Base-by-base conservation (phyloP, 2,888 invertebrate genomes). In the Cephus nigrinus region DNA sequence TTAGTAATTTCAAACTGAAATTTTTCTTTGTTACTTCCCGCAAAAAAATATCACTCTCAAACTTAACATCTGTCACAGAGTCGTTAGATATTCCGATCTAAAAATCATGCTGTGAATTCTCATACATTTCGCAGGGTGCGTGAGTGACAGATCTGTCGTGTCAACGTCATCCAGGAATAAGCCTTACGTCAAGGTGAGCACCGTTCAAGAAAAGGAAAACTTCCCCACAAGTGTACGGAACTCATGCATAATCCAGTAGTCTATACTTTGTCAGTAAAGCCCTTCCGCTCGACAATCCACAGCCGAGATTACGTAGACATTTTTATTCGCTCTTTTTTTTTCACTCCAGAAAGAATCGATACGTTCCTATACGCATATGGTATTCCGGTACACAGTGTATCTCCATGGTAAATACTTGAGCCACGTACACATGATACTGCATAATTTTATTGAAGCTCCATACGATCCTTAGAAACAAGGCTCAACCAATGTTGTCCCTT, bases 161-260 rank as follows among this genome's bases (percentile, higher is more conserved):
- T 72, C 40, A 36, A 55, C 55, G 31, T 68, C 33, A 72, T 35
- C 68, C 55, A 55, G 23, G 9, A 55, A 55, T 23, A 15, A 55
- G 23, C 55, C 55, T 15, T 55, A 55, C 55, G 55, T 55, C 55
- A 55, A 55, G 55, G 9, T 23, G 23, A 55, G 55, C 55, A 55
- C 55, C 23, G 23, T 55, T 55, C 55, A 55, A 55, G 55, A 23
- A 55, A 55, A 55, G 9, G 2, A 55, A 55, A 55, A 55, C 55
- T 55, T 55, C 55, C 23, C 55, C 55, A 9, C 55, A 23, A 23
- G 23, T 35, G 55, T 74, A 74, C 76, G 78, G 73, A 73, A 76
- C 83, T 85, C 84, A 84, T 85, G 82, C 84, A 86, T 86, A 86
- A 86, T 86, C 86, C 83, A 84, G 77, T 69, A 83, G 83, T 82